Conservation (phyloP, 2,113 vertebrate genomes). For the Anhinga rufa region DNA sequence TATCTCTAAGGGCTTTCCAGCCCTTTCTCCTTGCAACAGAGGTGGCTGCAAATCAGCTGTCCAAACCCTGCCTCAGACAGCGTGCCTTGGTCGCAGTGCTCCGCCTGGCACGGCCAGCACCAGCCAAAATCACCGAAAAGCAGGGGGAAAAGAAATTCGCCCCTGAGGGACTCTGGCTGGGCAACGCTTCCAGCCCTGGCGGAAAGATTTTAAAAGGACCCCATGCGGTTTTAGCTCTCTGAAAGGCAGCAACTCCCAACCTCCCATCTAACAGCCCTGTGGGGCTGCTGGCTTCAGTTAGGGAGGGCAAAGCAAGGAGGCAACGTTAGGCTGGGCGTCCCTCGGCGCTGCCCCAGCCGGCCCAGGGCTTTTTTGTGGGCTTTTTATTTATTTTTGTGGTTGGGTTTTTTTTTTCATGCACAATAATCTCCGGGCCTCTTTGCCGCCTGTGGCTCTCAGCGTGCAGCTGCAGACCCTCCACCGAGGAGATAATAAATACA, state of each 20-base stretch:
- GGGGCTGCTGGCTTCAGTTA: not conserved
- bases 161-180: rapidly evolving
- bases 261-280: not conserved
- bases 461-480: constrained; percentile 48
- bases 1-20: not conserved
- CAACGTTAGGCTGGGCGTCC: not conserved
- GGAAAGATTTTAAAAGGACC: not conserved
- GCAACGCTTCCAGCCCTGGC: not conserved
- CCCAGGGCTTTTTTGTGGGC: not conserved
- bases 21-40: not conserved
- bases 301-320: not conserved
- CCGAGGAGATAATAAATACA: constrained; percentile 46
- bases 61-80: rapidly evolving
- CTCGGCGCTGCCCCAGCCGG: not conserved
- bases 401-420: not conserved
- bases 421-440: not conserved
- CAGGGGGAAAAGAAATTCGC: not conserved
- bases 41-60: not conserved
- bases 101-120: not conserved
- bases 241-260: not conserved
- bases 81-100: not conserved
- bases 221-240: not conserved
- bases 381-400: constrained; percentile 9
- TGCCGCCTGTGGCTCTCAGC: not conserved
- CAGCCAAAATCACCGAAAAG: not conserved